Evolutionary conservation across 2,113 vertebrate genomes (phyloP), one percentile per base, ranked within the genome.

Genomic region (Ancistrus triradiatus): DNA sequence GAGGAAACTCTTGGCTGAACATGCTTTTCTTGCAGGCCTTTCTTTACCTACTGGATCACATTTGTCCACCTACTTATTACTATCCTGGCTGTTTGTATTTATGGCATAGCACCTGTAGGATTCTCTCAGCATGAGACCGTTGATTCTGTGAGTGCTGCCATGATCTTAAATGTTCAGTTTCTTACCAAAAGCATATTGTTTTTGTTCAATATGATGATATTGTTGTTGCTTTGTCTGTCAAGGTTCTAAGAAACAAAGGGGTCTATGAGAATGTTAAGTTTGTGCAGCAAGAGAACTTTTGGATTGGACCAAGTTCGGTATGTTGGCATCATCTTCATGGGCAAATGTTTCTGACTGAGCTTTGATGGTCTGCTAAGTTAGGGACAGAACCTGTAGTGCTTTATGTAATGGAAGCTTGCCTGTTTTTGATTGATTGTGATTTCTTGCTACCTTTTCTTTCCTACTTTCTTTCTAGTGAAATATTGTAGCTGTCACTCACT

Each of bases 31-130:
- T 27, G 1, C 55, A 98, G 95, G 86, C 96, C 96, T 47, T 99
- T 98, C 84, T 99, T 99, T 80, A 98, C 96, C 7, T 99, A 99
- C 86, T 99, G 96, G 96, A 93, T 99, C 69, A 97, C 94, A 18
- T 90, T 95, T 66, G 96, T 98, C 80, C 96, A 99, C 80, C 88
- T 95, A 2, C 92, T 99, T 46, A 94, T 99, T 86, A 99, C 96
- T 37, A 91, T 98, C 72, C 81, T 98, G 0, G 91, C 95, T 1
- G 93, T 99, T 44, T 95, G 92, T 77, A 99, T 95, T 87, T 97
- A 98, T 0, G 95, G 96, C 47, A 93, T 98, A 0, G 95, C 95
- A 8, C 96, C 96, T 0, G 93, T 98, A 80, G 96, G 96, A 67
- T 98, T 99, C 80, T 97, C 96, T 13, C 96, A 99, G 69, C 95